Conservation (phyloP, 1,140 invertebrate genomes). For the Nomia melanderi region DNA sequence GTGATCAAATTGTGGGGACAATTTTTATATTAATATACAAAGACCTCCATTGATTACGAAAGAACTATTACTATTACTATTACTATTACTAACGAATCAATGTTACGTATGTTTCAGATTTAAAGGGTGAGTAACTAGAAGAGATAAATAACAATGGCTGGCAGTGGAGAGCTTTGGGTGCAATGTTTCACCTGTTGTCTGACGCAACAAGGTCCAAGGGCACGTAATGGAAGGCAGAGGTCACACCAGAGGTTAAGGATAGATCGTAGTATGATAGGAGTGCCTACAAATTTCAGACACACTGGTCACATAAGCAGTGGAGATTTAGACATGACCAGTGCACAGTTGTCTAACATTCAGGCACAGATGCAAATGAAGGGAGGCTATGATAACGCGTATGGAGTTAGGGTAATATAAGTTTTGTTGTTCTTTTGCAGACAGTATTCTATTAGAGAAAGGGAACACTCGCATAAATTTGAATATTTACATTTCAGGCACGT, state of each 20-base stretch:
- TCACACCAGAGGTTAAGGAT: constrained; percentile 87
- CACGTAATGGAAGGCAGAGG: constrained; percentile 84
- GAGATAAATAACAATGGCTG: constrained; percentile 82
- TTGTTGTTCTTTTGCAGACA: neutral
- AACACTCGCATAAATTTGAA: neutral
- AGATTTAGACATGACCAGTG: constrained; percentile 88
- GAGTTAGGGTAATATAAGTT: constrained; percentile 80
- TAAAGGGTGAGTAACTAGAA: neutral
- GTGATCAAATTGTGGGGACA: too few relatives aligned
- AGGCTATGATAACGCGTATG: constrained; percentile 88
- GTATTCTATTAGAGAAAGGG: too few relatives aligned
- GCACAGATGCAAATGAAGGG: constrained; percentile 94
- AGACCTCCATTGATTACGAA: too few relatives aligned
- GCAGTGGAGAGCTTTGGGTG: constrained; percentile 89
- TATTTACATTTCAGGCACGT: constrained; percentile 48
- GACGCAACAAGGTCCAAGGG: constrained; percentile 85
- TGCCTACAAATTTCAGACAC: constrained; percentile 95
- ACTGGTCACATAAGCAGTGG: constrained; percentile 95
- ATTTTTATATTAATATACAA: too few relatives aligned
- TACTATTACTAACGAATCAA: neutral
- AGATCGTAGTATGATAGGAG: constrained; percentile 95
- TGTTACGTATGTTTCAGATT: constrained; percentile 9
- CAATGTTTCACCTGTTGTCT: constrained; percentile 93
- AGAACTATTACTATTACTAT: neutral
- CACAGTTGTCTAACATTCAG: constrained; percentile 88